Evolutionary conservation across 2,888 invertebrate genomes (phyloP).

Genomic region (Ferdinandea cuprea): DNA sequence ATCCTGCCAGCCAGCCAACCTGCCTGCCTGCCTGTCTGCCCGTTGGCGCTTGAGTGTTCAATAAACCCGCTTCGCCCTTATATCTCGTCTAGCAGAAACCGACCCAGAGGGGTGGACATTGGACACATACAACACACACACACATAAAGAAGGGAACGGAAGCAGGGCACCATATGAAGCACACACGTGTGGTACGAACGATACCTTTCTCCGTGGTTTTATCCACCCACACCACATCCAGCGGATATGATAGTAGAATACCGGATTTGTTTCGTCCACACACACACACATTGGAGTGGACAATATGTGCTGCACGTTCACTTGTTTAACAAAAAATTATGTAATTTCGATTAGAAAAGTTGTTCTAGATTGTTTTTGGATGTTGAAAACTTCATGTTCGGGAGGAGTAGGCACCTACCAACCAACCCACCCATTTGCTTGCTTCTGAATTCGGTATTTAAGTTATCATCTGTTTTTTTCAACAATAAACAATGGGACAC

Average conservation of each 20-base stretch:
- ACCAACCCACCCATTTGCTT: background rate
- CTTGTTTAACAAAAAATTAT: conserved; percentile 69
- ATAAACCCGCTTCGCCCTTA: conserved; percentile 53
- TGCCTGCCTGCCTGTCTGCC: too few relatives aligned
- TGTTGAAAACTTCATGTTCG: conserved; percentile 28
- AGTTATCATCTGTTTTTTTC: conserved; percentile 35
- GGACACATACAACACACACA: too few relatives aligned
- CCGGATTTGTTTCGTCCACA: conserved; percentile 17
- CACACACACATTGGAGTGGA: conserved; percentile 23
- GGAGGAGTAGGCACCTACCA: too few relatives aligned
- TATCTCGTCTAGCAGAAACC: conserved; percentile 1
- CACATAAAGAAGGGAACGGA: conserved; percentile 29
- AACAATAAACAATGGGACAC: conserved; percentile 17
- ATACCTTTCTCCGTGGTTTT: conserved; percentile 32
- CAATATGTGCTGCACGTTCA: conserved; percentile 55
- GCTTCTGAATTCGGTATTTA: conserved; percentile 22
- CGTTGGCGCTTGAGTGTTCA: conserved; percentile 49
- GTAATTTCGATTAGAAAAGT: conserved; percentile 71
- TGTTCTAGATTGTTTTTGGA: conserved; percentile 56
- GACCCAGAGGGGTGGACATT: conserved; percentile 33
- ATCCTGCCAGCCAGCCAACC: too few relatives aligned
- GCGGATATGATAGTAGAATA: conserved; percentile 40
- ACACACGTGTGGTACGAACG: conserved; percentile 11
- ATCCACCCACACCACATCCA: conserved; percentile 47
- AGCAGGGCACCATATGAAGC: conserved; percentile 10